Base-by-base conservation (phyloP, 2,888 invertebrate species). In the Perithous albicinctus region DNA sequence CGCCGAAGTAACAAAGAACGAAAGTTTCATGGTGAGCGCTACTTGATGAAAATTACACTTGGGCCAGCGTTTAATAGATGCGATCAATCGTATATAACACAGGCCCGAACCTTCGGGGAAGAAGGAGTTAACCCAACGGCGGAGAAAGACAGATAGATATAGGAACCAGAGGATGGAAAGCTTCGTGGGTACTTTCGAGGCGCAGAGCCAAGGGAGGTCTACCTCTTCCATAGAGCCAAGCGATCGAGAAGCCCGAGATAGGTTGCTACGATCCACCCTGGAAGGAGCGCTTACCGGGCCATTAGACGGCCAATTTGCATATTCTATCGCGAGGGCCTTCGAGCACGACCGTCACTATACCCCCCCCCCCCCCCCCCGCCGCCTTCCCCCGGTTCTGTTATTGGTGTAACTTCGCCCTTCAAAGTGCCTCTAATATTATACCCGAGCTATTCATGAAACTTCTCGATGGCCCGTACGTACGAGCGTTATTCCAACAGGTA, bases 271-370 rank as follows among this genome's bases (percentile, higher is more conserved):
- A 82, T 76, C 75, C 48, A 78, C 73, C 75, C 48, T 66, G 59
- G 80, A 74, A 78, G 77, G 84, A 78, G 85, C 85, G 85, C 84
- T 87, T 85, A 86, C 80, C 78, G 82, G 73, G 80, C 85, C 86
- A 86, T 88, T 88, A 87, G 84, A 86, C 85, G 85, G 80, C 76
- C 84, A 85, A 89, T 88, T 90, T 88, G 83, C 88, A 87, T 89
- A 86, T 87, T 84, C 85, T 85, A 89, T 87, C 85, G 83, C 74
- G 41, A 48, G 63, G 35, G 73, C 80, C 80, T 85, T 79, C 75
- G 77, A 78, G 85, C 80, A 70, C 38, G 78, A 69, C 6, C 61
- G 26, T 46, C 64, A 51, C 77, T 61, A 61, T 32, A 56, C 67
- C 63, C 32, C 69, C 73, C 54, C 46, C n/a, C n/a, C n/a, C n/a